These are phyloP conservation scores for Xestia ashworthii DNA, from an alignment of 2,888 invertebrate species.

Conservation along the genomic window DNA sequence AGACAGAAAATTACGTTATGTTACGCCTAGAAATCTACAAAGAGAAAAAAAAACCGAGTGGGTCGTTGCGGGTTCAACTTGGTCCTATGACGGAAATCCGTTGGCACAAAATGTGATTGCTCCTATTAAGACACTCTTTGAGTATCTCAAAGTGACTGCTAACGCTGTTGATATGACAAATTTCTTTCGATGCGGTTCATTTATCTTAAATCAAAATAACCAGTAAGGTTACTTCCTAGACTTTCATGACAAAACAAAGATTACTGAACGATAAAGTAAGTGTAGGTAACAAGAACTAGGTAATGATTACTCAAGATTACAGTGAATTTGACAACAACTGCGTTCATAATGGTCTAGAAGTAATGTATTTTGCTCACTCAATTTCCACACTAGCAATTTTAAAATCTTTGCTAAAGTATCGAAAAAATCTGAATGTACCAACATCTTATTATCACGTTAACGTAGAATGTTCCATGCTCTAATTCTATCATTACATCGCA, in stretches of 20 bases:
- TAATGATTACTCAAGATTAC: neutral
- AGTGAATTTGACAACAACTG: constrained; percentile 1
- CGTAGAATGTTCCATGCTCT: constrained; percentile 31
- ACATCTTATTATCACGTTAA: constrained; percentile 32
- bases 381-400: constrained; percentile 5
- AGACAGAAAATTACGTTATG: neutral
- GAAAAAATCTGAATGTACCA: constrained; percentile 8
- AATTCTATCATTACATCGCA: constrained; percentile 51
- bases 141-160: neutral
- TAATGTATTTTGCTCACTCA: neutral
- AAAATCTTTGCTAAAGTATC: neutral
- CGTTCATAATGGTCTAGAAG: neutral
- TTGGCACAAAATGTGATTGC: neutral
- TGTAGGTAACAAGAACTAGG: constrained; percentile 11
- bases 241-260: neutral
- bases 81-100: neutral
- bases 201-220: neutral
- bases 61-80: neutral
- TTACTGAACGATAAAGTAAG: constrained; percentile 20
- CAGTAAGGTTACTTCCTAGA: neutral
- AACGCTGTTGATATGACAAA: neutral
- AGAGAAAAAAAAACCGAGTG: neutral
- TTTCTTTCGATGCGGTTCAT: neutral
- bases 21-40: neutral
- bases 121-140: neutral